A percentile compares a stretch with the other conserved stretches of the same genome.
Conservation (phyloP, 2,888 invertebrate genomes). For the Cybosia mesomella region DNA sequence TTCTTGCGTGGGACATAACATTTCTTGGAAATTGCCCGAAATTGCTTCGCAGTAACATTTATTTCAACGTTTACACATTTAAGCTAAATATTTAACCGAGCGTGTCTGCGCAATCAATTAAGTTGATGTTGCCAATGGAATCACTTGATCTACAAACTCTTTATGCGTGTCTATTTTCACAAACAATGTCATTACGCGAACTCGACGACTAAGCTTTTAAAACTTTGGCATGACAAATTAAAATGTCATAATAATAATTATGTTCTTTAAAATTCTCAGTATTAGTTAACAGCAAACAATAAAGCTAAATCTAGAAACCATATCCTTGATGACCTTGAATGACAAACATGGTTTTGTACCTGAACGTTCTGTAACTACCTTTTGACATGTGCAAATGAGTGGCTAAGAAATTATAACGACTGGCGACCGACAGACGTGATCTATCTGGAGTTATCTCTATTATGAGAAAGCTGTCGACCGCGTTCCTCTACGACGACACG, state of each 20-base stretch:
- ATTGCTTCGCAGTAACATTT: constrained; percentile 2
- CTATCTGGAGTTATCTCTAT: too few species aligned
- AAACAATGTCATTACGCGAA: background rate
- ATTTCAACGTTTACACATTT: background rate
- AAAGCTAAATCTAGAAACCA: too few species aligned
- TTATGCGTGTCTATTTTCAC: constrained; percentile 1
- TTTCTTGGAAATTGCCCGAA: constrained; percentile 4
- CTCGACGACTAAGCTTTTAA: background rate
- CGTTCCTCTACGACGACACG: too few species aligned
- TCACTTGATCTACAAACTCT: constrained; percentile 6
- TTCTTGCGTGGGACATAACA: background rate
- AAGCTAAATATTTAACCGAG: background rate
- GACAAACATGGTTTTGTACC: too few species aligned
- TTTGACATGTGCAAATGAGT: too few species aligned
- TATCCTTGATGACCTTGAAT: too few species aligned
- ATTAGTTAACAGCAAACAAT: too few species aligned
- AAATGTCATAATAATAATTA: background rate
- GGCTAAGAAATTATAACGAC: too few species aligned
- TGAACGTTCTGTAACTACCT: too few species aligned
- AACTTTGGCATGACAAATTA: background rate
- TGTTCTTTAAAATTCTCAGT: background rate
- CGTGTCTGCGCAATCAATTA: constrained; percentile 19
- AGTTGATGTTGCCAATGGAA: constrained; percentile 10
- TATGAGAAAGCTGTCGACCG: too few species aligned
- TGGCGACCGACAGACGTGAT: too few species aligned